Base-by-base conservation (phyloP, 1,140 invertebrate species). In the Camponotus pennsylvanicus region DNA sequence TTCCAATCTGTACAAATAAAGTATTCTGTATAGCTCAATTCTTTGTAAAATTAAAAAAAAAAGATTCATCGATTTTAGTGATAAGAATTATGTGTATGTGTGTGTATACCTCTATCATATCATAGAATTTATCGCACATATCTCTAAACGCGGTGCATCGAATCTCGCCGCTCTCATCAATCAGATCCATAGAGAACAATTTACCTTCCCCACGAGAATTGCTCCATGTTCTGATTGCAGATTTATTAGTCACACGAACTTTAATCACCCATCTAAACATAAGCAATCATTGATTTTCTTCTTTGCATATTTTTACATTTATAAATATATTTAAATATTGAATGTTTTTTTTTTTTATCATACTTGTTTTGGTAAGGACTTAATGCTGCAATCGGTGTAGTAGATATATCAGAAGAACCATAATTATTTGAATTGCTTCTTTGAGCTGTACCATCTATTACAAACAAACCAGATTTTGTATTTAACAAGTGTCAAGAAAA, bases 141-240 rank as follows among this genome's bases (percentile, higher is more conserved):
- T 98, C 97, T 92, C 97, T 98, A 93, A 99, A 99, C 9, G 97
- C 99, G 2, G 99, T 99, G n/a, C 98, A 98, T 80, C 98, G 95
- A 80, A 99, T 99, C 95, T 99, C 98, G 11, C 99, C 99, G 91
- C 97, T 98, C 89, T 99, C 98, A 95, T 99, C 99, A 73, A 98
- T 95, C 0, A 99, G 94, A 94, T 98, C 98, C 95, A 99, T 97
- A 89, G 97, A 98, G 92, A 99, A 99, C 1, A 99, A 95, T 93
- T 98, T 98, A 1, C 99, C 99, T 95, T 99, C 98, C 0, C 99
- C 98, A 71, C 96, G 96, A 0, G 98, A 97, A 95, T 99, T 99
- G 63, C 97, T 98, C 98, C 98, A 99, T 0, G 97, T 98, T 86
- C 97, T 96, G 52, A 99, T 97, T 0, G 95, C 92, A 8, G 97